phyloP scores from a whole-genome alignment of 2,888 invertebrate genomes.

The Opisthograptis luteolata region DNA sequence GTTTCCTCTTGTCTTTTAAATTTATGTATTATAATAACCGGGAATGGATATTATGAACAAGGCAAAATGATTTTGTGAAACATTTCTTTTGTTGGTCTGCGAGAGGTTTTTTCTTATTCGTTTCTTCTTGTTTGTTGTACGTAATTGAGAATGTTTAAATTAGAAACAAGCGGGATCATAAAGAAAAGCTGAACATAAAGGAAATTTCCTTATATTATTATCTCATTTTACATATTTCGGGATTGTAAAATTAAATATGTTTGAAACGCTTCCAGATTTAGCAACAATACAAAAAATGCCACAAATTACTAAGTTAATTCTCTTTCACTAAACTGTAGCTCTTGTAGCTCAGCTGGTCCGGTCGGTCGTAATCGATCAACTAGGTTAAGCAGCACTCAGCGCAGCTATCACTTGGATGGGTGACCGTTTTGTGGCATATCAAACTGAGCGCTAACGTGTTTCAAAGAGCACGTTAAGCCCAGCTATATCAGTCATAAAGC shows the following conservation, averaged over 20 bases:
- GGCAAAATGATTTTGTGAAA: conserved; percentile 57
- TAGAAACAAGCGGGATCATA: conserved; percentile 19
- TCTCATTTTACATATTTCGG: background rate
- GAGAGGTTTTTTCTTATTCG: conserved; percentile 26
- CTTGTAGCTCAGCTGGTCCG: too few species aligned
- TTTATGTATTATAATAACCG: conserved; percentile 67
- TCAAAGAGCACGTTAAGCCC: too few species aligned
- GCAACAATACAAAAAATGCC: too few species aligned
- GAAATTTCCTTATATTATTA: background rate
- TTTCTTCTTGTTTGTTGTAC: conserved; percentile 21
- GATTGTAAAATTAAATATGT: background rate
- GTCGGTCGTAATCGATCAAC: too few species aligned
- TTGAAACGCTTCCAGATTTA: too few species aligned
- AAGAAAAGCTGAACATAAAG: conserved; percentile 11
- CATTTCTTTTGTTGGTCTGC: conserved; percentile 43
- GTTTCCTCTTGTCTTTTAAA: conserved; percentile 68
- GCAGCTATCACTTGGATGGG: too few species aligned
- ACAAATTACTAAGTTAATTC: too few species aligned
- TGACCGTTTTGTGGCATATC: too few species aligned
- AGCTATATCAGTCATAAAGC: too few species aligned
- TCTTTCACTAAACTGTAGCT: too few species aligned
- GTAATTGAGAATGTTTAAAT: conserved; percentile 24
- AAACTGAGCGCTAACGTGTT: too few species aligned
- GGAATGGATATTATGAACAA: conserved; percentile 61
- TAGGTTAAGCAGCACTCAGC: too few species aligned